These are phyloP conservation scores for Triplophysa siluroides DNA, from an alignment of 2,113 vertebrate genomes.

Conservation along the genomic window DNA sequence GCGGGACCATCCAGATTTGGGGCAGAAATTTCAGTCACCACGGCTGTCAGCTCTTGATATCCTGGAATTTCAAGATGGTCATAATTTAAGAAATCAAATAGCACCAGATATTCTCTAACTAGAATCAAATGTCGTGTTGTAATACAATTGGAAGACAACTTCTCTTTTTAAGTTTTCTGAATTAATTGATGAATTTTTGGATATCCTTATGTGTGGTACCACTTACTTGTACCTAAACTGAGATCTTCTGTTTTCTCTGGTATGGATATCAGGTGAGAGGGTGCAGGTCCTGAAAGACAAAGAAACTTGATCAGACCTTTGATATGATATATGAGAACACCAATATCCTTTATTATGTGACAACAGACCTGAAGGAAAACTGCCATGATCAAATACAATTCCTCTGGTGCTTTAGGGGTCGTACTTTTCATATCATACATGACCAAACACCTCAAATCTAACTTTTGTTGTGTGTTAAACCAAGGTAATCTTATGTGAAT, in stretches of 20 bases:
- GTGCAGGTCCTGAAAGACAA: conserved; percentile 55
- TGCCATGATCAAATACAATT: no score
- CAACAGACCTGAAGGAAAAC: no score
- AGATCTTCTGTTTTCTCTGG: conserved; percentile 64
- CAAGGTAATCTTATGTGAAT: no score
- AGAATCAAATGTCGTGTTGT: not conserved
- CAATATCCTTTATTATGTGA: not conserved
- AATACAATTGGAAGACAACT: not conserved
- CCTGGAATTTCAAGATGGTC: conserved; percentile 68
- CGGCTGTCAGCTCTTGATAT: conserved; percentile 90
- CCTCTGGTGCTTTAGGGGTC: no score
- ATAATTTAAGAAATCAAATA: conserved; percentile 63
- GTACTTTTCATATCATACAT: no score
- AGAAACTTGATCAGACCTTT: conserved; percentile 15
- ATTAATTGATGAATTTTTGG: not conserved
- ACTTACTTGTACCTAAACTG: conserved; percentile 63
- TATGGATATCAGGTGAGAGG: conserved; percentile 65
- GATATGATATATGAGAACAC: not conserved
- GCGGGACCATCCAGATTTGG: conserved; percentile 68
- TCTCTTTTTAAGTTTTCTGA: not conserved
- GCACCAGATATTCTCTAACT: no score
- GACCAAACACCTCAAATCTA: no score
- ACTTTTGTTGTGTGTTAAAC: no score
- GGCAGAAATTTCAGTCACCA: conserved; percentile 82
- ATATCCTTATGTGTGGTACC: not conserved